A percentile compares a stretch with the other conserved stretches of the same genome.
Evolutionary conservation across 2,888 invertebrate species (phyloP).

Genomic region (Xiphydria camelus): DNA sequence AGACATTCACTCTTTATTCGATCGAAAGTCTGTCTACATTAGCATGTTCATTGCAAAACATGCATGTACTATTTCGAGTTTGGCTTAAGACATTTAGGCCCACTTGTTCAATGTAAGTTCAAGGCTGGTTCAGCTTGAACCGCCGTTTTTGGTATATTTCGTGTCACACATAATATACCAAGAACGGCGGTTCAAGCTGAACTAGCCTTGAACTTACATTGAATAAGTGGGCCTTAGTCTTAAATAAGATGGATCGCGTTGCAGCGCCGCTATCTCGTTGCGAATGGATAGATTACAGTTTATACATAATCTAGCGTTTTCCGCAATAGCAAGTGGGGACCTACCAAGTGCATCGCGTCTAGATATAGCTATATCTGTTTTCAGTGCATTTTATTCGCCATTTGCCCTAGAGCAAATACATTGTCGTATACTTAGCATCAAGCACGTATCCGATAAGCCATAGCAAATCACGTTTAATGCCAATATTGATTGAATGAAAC

Average conservation of each 20-base stretch:
- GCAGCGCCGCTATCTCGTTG: conserved; percentile 7
- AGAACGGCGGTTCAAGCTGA: too few species aligned
- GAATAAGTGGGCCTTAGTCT: conserved; percentile 17
- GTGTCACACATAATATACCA: too few species aligned
- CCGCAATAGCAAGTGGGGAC: too few species aligned
- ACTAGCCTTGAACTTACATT: too few species aligned
- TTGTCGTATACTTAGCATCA: conserved; percentile 11
- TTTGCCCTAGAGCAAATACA: not conserved
- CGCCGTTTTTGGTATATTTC: too few species aligned
- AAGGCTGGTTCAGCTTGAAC: too few species aligned
- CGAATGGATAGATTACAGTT: conserved; percentile 15
- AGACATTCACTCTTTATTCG: conserved; percentile 13
- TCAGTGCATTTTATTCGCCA: conserved; percentile 6
- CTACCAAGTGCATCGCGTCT: too few species aligned
- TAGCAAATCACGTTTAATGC: too few species aligned
- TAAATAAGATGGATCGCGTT: conserved; percentile 11
- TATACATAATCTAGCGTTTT: conserved; percentile 10
- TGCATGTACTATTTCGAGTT: conserved; percentile 11
- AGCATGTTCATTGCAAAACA: conserved; percentile 13
- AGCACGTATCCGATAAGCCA: conserved; percentile 11
- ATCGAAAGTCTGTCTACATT: conserved; percentile 16
- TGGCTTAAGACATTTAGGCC: too few species aligned
- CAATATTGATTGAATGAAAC: too few species aligned
- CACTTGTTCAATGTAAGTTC: too few species aligned
- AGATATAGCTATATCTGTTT: too few species aligned